Evolutionary conservation across 2,888 invertebrate genomes (phyloP).

Genomic region (Dione vanillae): DNA sequence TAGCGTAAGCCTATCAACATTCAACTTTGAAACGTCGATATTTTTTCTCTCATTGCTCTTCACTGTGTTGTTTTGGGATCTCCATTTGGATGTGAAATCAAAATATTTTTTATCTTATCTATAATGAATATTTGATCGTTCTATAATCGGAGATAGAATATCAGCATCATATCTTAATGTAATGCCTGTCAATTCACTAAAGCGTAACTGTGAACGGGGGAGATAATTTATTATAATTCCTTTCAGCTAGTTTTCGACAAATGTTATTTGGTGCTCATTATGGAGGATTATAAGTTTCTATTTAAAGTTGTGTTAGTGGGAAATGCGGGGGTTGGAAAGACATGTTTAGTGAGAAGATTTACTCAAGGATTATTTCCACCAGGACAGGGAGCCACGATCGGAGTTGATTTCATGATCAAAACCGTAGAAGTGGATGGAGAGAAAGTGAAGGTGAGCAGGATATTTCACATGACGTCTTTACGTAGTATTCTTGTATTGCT

Average conservation of each 20-base stretch:
- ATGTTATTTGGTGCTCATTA: constrained; percentile 78
- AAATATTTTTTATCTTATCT: constrained; percentile 56
- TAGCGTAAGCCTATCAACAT: constrained; percentile 16
- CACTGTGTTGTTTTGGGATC: constrained; percentile 52
- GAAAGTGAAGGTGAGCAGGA: constrained; percentile 91
- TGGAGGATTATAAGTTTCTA: constrained; percentile 99
- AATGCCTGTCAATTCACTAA: constrained; percentile 65
- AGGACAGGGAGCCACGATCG: constrained; percentile 99
- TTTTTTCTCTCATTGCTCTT: constrained; percentile 23
- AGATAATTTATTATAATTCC: constrained; percentile 58
- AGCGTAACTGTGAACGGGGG: constrained; percentile 69
- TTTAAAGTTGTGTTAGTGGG: constrained; percentile 99
- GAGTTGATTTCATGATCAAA: constrained; percentile 99
- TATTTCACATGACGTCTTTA: constrained; percentile 38
- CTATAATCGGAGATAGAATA: constrained; percentile 63
- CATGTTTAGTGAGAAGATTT: constrained; percentile 97
- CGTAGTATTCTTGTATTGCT: constrained; percentile 26
- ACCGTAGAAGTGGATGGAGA: constrained; percentile 98
- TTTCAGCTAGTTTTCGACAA: constrained; percentile 56
- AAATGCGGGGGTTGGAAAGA: constrained; percentile 99
- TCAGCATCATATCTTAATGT: constrained; percentile 59
- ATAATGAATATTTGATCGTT: constrained; percentile 65
- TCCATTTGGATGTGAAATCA: constrained; percentile 27
- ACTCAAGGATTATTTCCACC: constrained; percentile 99
- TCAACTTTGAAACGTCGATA: constrained; percentile 30